A percentile compares a stretch with the other conserved stretches of the same genome.
These are phyloP conservation scores for Monopterus albus DNA, from an alignment of 2,113 vertebrate species.

Conservation along the genomic window DNA sequence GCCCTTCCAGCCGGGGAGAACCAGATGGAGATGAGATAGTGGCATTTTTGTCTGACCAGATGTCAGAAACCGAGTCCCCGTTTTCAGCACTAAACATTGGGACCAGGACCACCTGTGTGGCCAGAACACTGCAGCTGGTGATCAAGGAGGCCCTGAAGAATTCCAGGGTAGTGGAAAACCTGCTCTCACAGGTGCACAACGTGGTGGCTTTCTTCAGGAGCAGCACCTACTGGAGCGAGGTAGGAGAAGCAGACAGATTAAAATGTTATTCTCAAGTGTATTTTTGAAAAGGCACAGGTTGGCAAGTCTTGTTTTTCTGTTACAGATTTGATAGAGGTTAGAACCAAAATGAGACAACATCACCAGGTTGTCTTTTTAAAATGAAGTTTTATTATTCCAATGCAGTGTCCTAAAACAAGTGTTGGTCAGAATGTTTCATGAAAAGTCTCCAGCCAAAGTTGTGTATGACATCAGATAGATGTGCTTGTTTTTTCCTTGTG, in stretches of 20 bases:
- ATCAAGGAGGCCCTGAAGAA: conserved; percentile 81
- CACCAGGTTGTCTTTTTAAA: no score
- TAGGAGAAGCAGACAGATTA: conserved; percentile 24
- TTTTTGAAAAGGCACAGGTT: neutral
- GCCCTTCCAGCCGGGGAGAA: conserved; percentile 70
- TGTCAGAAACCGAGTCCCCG: conserved; percentile 41
- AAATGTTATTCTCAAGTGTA: neutral
- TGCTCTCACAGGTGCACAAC: conserved; percentile 77
- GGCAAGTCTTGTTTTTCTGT: neutral
- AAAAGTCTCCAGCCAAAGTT: no score
- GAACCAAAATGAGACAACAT: no score
- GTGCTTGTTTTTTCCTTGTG: no score
- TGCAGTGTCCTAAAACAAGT: no score
- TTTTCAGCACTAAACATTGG: conserved; percentile 77
- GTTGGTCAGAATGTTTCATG: no score
- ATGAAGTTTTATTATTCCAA: no score
- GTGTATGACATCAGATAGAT: no score
- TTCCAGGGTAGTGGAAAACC: conserved; percentile 79
- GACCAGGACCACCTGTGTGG: conserved; percentile 65
- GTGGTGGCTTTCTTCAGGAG: conserved; percentile 81
- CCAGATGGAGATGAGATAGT: conserved; percentile 76
- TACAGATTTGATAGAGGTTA: no score
- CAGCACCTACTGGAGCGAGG: conserved; percentile 81
- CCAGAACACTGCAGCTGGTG: conserved; percentile 70
- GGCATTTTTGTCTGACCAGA: conserved; percentile 71